Base-by-base conservation (phyloP, 2,797 vertebrate genomes). In the Gorsachius magnificus region DNA sequence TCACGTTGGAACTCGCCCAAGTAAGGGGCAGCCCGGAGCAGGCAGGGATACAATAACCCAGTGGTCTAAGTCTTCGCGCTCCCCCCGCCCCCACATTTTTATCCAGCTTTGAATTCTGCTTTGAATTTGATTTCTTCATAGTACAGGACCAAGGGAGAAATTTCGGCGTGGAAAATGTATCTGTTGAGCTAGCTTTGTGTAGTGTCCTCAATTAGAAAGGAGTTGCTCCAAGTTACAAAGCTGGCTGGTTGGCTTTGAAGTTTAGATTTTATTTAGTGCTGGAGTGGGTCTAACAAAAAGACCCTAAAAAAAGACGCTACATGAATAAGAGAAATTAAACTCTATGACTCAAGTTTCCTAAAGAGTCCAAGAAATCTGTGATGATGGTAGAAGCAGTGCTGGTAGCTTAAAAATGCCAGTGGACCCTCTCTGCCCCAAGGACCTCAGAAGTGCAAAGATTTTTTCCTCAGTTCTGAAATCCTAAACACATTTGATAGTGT, bases 21-120 rank as follows among this genome's bases (percentile, higher is more conserved):
- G 51, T 11, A 19, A 53, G 25, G 58, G 65, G 21, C 41, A 89
- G 64, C 63, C 16, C 71, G 9, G 25, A 31, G 33, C 50, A 21
- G 46, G 31, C 54, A 69, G 46, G 60, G 56, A 7, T 70, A 9
- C 60, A 24, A 2, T 58, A 71, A 41, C 50, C 63, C 50, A 5
- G 4, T 45, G 20, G 5, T 75, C n/a, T 22, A n/a, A n/a, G 41
- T 71, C n/a, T 64, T 64, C 5, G 2, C 6, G 3, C 5, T 28
- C 2, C 13, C 33, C 2, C 28, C 0, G 0, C 11, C 11, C 29
- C 14, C 6, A 1, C 3, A 43, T 6, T 43, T 68, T 69, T 50
- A 33, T 54, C n/a, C 14, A 36, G 12, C 58, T 72, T 83, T 46
- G 19, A 74, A 4, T 87, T 88, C 36, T 83, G 54, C 77, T 85